Evolutionary conservation across 2,888 invertebrate species (phyloP), one percentile per base, ranked within the genome.

Genomic region (Enchytraeus crypticus): DNA sequence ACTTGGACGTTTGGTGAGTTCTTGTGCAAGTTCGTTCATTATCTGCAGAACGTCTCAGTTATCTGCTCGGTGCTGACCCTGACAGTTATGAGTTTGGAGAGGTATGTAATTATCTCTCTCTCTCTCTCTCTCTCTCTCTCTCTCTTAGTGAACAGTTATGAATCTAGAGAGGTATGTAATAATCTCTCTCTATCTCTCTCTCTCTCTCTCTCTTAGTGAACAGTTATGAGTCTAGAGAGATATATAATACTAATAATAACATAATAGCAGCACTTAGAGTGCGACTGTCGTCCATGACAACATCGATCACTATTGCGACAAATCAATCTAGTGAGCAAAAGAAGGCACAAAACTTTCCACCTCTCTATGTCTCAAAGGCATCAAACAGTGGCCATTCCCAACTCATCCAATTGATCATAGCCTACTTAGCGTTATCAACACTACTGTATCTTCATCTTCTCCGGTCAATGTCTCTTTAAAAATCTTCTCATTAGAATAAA

Each of bases 41-140:
- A 87, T 78, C 83, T 87, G 78, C 87, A 87, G 78, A 85, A 84
- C 67, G 84, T 87, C 45, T 86, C 86, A 1, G 85, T 85, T 66
- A 84, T 87, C 65, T 87, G 87, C 73, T 87, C 86, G 0, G 86
- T 87, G 30, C 81, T 87, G 66, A 29, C 26, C 8, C 53, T 56
- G 46, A 21, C 3, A 1, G 84, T 85, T 53, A 87, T 87, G 82
- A 86, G 86, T 70, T 82, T 87, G 55, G 87, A 87, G 78, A 84
- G 87, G 86, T 86, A n/a, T 8, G 49, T 21, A 11, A 43, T 11
- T 32, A 18, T 51, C 51, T 43, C 43, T 43, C 43, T 43, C 43
- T 43, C 43, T 43, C 43, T 43, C 43, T 43, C 43, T 43, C 43
- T 43, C 43, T 43, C 43, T 11, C 43, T n/a, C 43, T 14, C 43